phyloP scores from a whole-genome alignment of 1,140 invertebrate species.

The Helicoverpa zea region DNA sequence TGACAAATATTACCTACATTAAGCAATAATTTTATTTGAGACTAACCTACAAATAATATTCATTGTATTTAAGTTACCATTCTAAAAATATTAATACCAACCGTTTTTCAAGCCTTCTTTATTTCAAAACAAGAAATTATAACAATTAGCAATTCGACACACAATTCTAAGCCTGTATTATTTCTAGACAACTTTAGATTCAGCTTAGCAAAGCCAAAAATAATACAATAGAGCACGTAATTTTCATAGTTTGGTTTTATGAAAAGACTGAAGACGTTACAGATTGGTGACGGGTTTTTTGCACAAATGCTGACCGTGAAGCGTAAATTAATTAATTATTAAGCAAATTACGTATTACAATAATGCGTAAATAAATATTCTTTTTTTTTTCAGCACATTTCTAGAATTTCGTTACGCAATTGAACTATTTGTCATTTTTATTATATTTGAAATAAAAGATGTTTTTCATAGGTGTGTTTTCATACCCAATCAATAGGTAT shows the following conservation, averaged over 20 bases:
- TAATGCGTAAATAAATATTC: conserved; percentile 2
- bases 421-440: neutral
- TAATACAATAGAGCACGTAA: neutral
- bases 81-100: too few species aligned
- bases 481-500: neutral
- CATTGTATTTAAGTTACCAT: too few species aligned
- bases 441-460: neutral
- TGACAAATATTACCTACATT: too few species aligned
- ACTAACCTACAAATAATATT: too few species aligned
- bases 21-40: too few species aligned
- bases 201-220: neutral
- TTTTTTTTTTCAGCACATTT: neutral
- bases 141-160: neutral
- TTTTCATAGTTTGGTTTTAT: neutral
- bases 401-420: neutral
- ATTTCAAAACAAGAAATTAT: neutral
- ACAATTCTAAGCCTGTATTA: neutral
- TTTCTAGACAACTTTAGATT: neutral
- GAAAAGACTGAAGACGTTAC: neutral
- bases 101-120: neutral
- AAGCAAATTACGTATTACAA: conserved; percentile 3
- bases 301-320: conserved; percentile 1
- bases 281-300: neutral
- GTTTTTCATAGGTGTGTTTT: neutral
- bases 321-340: conserved; percentile 21